Evolutionary conservation across 2,888 invertebrate genomes (phyloP), one percentile per base, ranked within the genome.

Genomic region (Phengaris arion): DNA sequence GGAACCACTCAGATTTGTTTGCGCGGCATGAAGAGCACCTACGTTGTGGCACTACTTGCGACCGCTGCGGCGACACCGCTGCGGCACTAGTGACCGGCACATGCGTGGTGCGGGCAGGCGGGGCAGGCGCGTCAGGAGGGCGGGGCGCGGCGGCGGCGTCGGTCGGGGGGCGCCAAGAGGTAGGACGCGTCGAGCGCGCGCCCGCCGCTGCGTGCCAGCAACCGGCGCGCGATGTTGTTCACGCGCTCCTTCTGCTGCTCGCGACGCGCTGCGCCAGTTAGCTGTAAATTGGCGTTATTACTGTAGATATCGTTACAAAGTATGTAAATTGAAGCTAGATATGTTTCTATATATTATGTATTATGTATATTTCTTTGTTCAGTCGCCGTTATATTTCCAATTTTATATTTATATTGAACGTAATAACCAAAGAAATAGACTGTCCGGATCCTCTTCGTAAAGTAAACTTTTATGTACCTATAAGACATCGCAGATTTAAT

Each of bases 191-290:
- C 91, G 57, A 89, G 84, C 6, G 89, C 79, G 6, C 80, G 78
- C 81, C 74, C 87, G 83, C 2, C 86, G 79, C 85, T 88, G 74
- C 86, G 86, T 7, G 87, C 81, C 51, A 92, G 85, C 80, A 92
- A 83, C 0, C 88, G 85, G 68, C 90, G 86, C 76, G 91, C 92
- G 80, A 93, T 90, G 79, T 79, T 79, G 86, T 92, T 92, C 76
- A 92, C 90, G 76, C 92, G 91, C 80, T 89, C 90, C 82, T 88
- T 88, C 80, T 89, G 89, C 68, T 82, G 83, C 76, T 83, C 83
- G 69, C 84, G 82, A 13, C 83, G 80, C 4, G 76, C 77, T 72
- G 76, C 13, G 76, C 77, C 80, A 78, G 74, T 35, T 5, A 77
- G 45, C 54, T 64, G 9, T 8, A 45, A 13, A 22, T 22, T 51